Evolutionary conservation across 2,888 invertebrate genomes (phyloP).

Genomic region (Isotomurus palustris): DNA sequence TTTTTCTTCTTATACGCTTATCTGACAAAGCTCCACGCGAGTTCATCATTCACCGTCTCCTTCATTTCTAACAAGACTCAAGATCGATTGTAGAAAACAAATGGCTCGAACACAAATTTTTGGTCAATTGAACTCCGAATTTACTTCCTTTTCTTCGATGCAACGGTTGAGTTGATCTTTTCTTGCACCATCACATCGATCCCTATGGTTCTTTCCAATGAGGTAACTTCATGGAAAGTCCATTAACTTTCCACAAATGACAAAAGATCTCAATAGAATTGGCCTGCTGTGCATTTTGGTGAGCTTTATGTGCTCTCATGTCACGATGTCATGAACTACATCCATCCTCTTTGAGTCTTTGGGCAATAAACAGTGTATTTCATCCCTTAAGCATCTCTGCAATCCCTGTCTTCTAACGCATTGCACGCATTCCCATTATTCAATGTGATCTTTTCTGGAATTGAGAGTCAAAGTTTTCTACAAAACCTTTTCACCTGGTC

Average conservation of each 20-base stretch:
- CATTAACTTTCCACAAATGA: slow-evolving; percentile 39
- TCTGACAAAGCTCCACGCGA: not conserved
- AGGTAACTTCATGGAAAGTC: slow-evolving; percentile 25
- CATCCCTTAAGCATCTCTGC: too few species aligned
- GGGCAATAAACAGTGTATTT: too few species aligned
- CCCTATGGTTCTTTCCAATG: slow-evolving; percentile 22
- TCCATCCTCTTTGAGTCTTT: slow-evolving; percentile 5
- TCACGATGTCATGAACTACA: slow-evolving; percentile 28
- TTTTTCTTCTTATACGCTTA: not conserved
- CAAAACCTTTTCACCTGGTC: slow-evolving; percentile 9
- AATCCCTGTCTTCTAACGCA: too few species aligned
- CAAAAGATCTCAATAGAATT: slow-evolving; percentile 25
- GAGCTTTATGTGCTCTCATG: slow-evolving; percentile 23
- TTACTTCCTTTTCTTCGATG: slow-evolving; percentile 12
- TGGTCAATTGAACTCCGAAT: slow-evolving; percentile 17
- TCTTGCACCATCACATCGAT: not conserved
- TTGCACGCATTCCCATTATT: too few species aligned
- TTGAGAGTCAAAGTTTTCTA: slow-evolving; percentile 8
- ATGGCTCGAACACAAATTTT: slow-evolving; percentile 13
- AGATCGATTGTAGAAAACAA: slow-evolving; percentile 10
- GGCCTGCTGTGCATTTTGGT: slow-evolving; percentile 20
- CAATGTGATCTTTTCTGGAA: too few species aligned
- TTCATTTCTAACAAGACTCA: slow-evolving; percentile 2
- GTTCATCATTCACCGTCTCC: too few species aligned
- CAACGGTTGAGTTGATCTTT: slow-evolving; percentile 9